A percentile compares a stretch with the other conserved stretches of the same genome.
Evolutionary conservation across 2,797 vertebrate genomes (phyloP).

Genomic region (Anabacerthia variegaticeps): DNA sequence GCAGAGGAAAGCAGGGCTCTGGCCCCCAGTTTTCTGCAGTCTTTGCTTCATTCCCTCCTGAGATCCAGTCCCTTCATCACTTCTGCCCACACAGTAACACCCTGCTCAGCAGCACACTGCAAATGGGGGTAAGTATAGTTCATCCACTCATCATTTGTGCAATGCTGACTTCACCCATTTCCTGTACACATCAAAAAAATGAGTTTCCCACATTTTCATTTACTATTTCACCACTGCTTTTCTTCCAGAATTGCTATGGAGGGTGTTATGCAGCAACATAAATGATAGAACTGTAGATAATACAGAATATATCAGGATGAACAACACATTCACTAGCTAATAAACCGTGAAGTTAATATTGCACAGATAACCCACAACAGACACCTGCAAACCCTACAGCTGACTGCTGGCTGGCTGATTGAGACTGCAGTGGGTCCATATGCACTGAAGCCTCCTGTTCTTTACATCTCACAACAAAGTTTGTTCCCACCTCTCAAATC

Average conservation of each 20-base stretch:
- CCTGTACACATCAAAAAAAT: background rate
- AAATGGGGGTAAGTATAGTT: background rate
- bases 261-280: background rate
- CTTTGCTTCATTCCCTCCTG: background rate
- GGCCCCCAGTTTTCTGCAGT: background rate
- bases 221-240: background rate
- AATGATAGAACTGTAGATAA: background rate
- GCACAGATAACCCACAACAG: background rate
- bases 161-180: background rate
- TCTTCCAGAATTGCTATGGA: background rate
- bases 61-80: background rate
- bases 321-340: background rate
- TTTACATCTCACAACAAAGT: background rate
- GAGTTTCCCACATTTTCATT: background rate
- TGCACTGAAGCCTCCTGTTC: background rate
- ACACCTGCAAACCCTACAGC: background rate
- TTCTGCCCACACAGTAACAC: background rate
- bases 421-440: background rate
- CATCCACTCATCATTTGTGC: background rate
- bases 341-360: background rate
- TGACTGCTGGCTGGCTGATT: background rate
- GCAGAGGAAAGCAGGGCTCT: background rate
- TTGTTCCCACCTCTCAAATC: background rate
- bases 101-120: background rate
- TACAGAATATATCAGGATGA: background rate